These are phyloP conservation scores for Deroptyus accipitrinus DNA, from an alignment of 2,113 vertebrate genomes.

Conservation along the genomic window DNA sequence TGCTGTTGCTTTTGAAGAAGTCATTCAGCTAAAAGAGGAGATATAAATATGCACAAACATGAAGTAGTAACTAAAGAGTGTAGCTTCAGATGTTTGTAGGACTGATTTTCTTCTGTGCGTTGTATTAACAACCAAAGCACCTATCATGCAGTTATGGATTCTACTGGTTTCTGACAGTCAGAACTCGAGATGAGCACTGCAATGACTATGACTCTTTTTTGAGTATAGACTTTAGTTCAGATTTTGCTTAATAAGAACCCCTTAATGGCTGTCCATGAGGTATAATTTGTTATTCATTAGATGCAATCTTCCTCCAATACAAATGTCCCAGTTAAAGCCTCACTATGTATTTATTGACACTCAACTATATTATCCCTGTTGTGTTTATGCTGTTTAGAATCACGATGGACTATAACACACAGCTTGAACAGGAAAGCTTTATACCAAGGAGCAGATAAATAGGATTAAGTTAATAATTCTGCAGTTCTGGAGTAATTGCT, in stretches of 20 bases:
- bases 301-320: neutral
- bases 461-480: slow-evolving; percentile 31
- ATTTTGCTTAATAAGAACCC: neutral
- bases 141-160: neutral
- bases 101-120: neutral
- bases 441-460: neutral
- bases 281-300: neutral
- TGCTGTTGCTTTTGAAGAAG: neutral
- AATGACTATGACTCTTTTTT: neutral
- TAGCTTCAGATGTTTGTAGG: neutral
- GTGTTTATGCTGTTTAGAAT: slow-evolving; percentile 13
- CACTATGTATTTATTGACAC: neutral
- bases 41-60: neutral
- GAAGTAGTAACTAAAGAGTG: neutral
- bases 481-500: slow-evolving; percentile 5
- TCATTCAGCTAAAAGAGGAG: neutral
- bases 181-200: neutral
- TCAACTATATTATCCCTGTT: neutral
- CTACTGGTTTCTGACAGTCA: neutral
- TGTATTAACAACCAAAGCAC: neutral
- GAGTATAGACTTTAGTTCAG: neutral
- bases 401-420: neutral
- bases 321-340: neutral
- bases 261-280: neutral
- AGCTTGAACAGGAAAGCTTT: neutral